Conservation (phyloP, 2,797 vertebrate genomes). For the Acanthurus tractus region DNA sequence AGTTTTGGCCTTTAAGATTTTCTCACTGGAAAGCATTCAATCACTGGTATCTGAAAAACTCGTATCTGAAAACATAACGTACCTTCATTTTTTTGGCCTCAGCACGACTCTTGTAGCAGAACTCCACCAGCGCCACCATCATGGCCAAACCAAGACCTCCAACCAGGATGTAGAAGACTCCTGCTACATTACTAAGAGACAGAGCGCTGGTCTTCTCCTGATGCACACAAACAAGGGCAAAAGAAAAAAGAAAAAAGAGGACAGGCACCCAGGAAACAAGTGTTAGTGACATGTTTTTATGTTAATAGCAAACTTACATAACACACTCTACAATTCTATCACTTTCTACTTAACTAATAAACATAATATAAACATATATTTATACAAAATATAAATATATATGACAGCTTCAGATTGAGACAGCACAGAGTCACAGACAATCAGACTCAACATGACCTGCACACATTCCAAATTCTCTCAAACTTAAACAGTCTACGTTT, state of each 20-base stretch:
- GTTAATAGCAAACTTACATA: background rate
- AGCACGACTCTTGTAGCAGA: constrained; percentile 98
- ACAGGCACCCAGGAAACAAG: constrained; percentile 31
- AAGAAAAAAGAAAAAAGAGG: background rate
- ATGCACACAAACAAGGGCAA: constrained; percentile 43
- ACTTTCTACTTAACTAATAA: no score
- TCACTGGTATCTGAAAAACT: background rate
- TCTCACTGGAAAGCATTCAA: no score
- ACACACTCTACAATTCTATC: background rate
- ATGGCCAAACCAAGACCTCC: constrained; percentile 97
- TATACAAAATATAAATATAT: background rate
- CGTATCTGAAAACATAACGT: background rate
- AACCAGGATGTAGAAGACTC: constrained; percentile 98
- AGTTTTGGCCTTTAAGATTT: no score
- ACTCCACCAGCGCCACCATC: constrained; percentile 98
- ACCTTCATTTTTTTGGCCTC: constrained; percentile 97
- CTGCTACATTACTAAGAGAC: constrained; percentile 97
- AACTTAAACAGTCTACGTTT: no score
- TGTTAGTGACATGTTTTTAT: constrained; percentile 29
- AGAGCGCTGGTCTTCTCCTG: constrained; percentile 98
- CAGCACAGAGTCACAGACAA: constrained; percentile 3
- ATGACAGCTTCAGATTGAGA: background rate
- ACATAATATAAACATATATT: no score
- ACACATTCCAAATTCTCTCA: background rate
- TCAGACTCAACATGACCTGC: background rate